Conservation (phyloP, 2,797 vertebrate genomes). For the Sorex maritimensis region DNA sequence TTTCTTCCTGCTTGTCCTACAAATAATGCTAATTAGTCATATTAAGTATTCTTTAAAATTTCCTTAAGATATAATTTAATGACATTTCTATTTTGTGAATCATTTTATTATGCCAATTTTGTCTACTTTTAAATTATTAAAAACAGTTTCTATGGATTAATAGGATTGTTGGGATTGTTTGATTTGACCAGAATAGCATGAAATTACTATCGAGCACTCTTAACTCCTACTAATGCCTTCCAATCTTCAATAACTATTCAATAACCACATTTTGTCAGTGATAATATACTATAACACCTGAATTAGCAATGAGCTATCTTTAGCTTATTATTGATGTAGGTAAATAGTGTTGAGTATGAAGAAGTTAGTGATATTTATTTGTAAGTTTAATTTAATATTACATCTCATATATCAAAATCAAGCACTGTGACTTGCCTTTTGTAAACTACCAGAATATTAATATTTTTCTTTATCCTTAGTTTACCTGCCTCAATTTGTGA, state of each 20-base stretch:
- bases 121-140: too few species aligned
- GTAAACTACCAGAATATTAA: background rate
- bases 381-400: background rate
- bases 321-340: background rate
- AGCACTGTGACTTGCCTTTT: background rate
- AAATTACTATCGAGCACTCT: fast-evolving
- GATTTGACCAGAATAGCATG: background rate
- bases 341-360: background rate
- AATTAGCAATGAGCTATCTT: too few species aligned
- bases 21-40: too few species aligned
- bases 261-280: background rate
- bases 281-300: background rate
- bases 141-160: too few species aligned
- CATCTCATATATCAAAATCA: background rate
- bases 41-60: too few species aligned
- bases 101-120: too few species aligned
- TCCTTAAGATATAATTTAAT: too few species aligned
- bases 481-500: background rate
- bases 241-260: fast-evolving
- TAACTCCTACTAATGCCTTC: fast-evolving
- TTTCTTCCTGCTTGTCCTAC: too few species aligned
- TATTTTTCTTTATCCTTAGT: background rate
- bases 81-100: too few species aligned
- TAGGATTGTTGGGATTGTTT: too few species aligned
- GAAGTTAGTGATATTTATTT: background rate